Base-by-base conservation (phyloP, 2,888 invertebrate genomes). In the Metellina segmentata region DNA sequence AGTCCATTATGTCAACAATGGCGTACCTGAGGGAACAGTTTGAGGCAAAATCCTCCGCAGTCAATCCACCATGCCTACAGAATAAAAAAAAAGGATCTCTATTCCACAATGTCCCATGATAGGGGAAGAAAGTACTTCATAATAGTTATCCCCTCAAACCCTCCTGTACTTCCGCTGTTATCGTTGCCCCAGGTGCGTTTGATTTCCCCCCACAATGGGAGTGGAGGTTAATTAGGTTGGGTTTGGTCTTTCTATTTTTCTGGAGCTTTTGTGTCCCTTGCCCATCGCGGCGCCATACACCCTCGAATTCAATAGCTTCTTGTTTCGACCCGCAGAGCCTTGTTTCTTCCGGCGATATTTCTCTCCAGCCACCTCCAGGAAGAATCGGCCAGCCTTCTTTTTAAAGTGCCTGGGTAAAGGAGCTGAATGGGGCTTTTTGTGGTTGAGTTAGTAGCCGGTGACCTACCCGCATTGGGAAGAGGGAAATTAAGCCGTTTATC, bases 161-260 rank as follows among this genome's bases (percentile, higher is more conserved):
- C 34, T 34, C 34, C 34, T 34, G 34, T 34, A 34, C 34, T 34
- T 34, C 34, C 34, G 48, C 75, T 75, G 75, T 16, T 48, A 75
- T 49, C n/a, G 11, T 34, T 34, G 20, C n/a, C 75, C 75, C 75
- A 75, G 75, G 75, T 75, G 75, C 51, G 20, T 75, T 61, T 11
- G 61, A 61, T 61, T 61, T 61, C 9, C 8, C 16, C 34, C 52
- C 20, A 20, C 13, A 83, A 51, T 16, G n/a, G 74, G 83, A 19
- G 53, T 53, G 83, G 74, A 74, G 53, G 53, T 74, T 74, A 83
- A 74, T 83, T 83, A 74, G 52, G 13, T 13, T 49, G 78, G 86
- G 70, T 77, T 16, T 48, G 61, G 34, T 69, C 61, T 13, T 1
- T 7, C 9, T 9, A 48, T 70, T 19, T 78, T 52, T 48, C 52